A percentile compares a stretch with the other conserved stretches of the same genome.
Conservation (phyloP, 2,888 invertebrate species). For the Leptopilina myrica region DNA sequence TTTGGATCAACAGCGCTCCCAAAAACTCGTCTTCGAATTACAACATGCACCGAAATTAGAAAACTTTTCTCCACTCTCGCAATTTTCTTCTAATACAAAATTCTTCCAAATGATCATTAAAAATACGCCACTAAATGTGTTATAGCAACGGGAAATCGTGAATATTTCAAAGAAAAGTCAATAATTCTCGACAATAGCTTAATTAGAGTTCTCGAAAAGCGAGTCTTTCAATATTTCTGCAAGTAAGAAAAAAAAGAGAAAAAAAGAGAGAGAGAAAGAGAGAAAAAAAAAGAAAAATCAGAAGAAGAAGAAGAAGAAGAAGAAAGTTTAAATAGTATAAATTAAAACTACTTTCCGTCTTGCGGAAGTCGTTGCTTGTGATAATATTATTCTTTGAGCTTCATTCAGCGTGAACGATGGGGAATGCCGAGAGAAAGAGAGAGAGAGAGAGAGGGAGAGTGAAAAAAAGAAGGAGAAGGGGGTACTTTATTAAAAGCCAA, state of each 20-base stretch:
- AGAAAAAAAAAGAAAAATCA: not conserved
- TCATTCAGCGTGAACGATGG: constrained; percentile 40
- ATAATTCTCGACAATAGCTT: not conserved
- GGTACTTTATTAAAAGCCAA: constrained; percentile 53
- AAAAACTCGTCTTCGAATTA: too few relatives aligned
- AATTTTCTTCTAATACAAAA: too few relatives aligned
- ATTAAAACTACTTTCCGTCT: constrained; percentile 3
- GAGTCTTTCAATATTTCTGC: constrained; percentile 11
- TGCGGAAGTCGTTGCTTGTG: constrained; percentile 5
- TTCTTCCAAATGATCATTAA: not conserved
- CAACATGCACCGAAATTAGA: too few relatives aligned
- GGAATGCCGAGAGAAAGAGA: too few relatives aligned
- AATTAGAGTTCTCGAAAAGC: not conserved
- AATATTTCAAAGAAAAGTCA: not conserved
- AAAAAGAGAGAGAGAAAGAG: too few relatives aligned
- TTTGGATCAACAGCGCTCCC: too few relatives aligned
- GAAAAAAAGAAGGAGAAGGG: not conserved
- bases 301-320: too few relatives aligned
- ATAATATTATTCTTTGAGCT: constrained; percentile 57
- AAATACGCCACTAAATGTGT: not conserved
- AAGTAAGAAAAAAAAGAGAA: not conserved
- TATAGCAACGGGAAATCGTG: not conserved
- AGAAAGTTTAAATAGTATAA: constrained; percentile 33
- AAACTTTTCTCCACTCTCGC: too few relatives aligned
- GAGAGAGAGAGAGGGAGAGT: too few relatives aligned